Conservation (phyloP, 2,797 vertebrate genomes). For the Macroramphosus scolopax region DNA sequence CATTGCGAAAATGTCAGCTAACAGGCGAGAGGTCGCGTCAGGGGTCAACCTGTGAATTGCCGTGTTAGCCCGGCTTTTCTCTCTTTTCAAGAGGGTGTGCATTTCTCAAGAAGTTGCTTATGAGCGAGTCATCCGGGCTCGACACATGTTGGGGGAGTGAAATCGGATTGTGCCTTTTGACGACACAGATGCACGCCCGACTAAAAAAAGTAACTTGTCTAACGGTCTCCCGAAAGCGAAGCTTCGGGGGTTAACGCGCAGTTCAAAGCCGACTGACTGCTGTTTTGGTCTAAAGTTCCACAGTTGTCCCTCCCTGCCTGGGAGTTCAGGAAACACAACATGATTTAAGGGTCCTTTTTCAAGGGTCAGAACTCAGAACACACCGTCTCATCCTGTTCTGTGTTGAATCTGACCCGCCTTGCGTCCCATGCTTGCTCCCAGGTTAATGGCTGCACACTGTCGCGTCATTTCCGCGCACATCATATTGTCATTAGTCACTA, state of each 20-base stretch:
- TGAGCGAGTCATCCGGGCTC: constrained; percentile 53
- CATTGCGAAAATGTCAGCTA: constrained; percentile 81
- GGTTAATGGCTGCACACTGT: constrained; percentile 79
- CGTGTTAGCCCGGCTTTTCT: constrained; percentile 69
- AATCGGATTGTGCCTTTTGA: constrained; percentile 55
- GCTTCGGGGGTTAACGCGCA: constrained; percentile 24
- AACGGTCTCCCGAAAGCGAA: constrained; percentile 36
- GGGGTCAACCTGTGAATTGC: constrained; percentile 67
- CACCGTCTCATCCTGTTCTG: constrained; percentile 47
- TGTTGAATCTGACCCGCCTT: constrained; percentile 52
- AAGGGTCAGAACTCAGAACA: constrained; percentile 26
- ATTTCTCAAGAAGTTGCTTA: constrained; percentile 75
- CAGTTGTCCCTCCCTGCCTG: constrained; percentile 2
- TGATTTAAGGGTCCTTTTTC: constrained; percentile 24
- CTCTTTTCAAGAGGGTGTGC: constrained; percentile 75
- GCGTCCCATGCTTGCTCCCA: constrained; percentile 51
- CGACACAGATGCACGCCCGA: constrained; percentile 50
- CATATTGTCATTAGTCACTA: constrained; percentile 85
- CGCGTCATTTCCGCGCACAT: constrained; percentile 76
- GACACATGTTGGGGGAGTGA: constrained; percentile 39
- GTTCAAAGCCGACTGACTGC: constrained; percentile 32
- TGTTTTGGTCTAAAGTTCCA: constrained; percentile 8
- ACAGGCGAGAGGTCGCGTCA: constrained; percentile 74
- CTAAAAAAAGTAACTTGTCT: constrained; percentile 40
- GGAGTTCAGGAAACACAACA: constrained; percentile 20